These are phyloP conservation scores for Rhyacichthys aspro DNA, from an alignment of 2,797 vertebrate genomes.

Conservation along the genomic window DNA sequence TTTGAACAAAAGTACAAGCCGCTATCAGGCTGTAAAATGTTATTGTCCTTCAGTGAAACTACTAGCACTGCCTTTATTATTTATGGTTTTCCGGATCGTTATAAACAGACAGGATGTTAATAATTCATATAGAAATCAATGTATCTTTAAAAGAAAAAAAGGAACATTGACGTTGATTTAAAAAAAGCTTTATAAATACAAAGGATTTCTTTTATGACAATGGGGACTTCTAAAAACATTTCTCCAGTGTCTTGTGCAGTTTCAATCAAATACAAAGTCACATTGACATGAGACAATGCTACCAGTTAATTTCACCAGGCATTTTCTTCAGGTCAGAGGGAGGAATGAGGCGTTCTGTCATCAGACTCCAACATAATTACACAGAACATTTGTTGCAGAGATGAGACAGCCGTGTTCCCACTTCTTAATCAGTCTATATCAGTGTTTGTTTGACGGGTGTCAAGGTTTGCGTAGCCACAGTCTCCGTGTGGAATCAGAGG, in stretches of 20 bases:
- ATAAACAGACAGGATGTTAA: background rate
- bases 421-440: conserved; percentile 17
- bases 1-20: conserved; percentile 3
- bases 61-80: background rate
- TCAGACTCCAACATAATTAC: conserved; percentile 1
- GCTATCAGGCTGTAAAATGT: conserved; percentile 20
- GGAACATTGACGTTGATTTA: conserved; percentile 27
- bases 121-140: no score
- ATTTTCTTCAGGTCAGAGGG: conserved; percentile 1
- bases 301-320: conserved; percentile 8
- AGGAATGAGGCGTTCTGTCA: background rate
- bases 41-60: conserved; percentile 6
- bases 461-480: conserved; percentile 26
- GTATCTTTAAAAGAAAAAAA: background rate
- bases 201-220: conserved; percentile 1
- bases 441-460: conserved; percentile 1
- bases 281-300: conserved; percentile 11
- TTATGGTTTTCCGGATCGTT: background rate
- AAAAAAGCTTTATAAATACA: conserved; percentile 37
- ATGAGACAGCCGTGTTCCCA: background rate
- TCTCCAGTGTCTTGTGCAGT: background rate
- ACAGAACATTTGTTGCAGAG: conserved; percentile 1
- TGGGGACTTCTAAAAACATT: background rate
- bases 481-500: conserved; percentile 11
- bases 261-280: conserved; percentile 12